Base-by-base conservation (phyloP, 2,888 invertebrate genomes). In the Seira sanloemensis region DNA sequence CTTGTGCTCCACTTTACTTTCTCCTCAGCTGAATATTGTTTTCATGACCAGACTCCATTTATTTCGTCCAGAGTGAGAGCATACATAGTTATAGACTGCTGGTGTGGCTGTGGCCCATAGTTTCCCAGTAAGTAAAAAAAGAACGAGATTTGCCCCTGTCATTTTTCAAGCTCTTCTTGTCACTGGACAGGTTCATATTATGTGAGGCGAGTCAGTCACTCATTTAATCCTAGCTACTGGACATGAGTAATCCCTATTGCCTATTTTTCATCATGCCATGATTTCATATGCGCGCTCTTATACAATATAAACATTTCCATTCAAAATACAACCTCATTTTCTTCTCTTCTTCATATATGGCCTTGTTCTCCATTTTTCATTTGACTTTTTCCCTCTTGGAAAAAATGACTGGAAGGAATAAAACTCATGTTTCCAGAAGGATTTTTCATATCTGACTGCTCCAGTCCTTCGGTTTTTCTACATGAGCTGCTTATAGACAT, bases 91-190 rank as follows among this genome's bases (percentile, higher is more conserved):
- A n/a, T n/a, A n/a, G n/a, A n/a, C n/a, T n/a, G n/a, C n/a, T n/a
- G n/a, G n/a, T n/a, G n/a, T n/a, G n/a, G n/a, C n/a, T n/a, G n/a
- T n/a, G n/a, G n/a, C n/a, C n/a, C n/a, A n/a, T n/a, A 12, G 7
- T 37, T 37, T 37, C 12, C 12, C 37, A 12, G 37, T 58, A 58
- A 58, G 58, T 58, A 58, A 58, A 58, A 37, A 37, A 18, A 2
- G 18, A 4, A 58, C 9, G n/a, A 58, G 9, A n/a, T 71, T 27
- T 58, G 12, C 27, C 72, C 65, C 19, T 65, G 78, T 78, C 78
- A 78, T 78, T 72, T 78, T 72, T 80, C 80, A 80, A 75, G 37
- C 75, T 75, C 72, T 65, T 80, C 74, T 66, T 24, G 74, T 67
- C 67, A 18, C 58, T 27, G 58, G 62, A 65, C 69, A 54, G 26